Conservation (phyloP, 2,113 vertebrate species). For the Callionymus lyra region DNA sequence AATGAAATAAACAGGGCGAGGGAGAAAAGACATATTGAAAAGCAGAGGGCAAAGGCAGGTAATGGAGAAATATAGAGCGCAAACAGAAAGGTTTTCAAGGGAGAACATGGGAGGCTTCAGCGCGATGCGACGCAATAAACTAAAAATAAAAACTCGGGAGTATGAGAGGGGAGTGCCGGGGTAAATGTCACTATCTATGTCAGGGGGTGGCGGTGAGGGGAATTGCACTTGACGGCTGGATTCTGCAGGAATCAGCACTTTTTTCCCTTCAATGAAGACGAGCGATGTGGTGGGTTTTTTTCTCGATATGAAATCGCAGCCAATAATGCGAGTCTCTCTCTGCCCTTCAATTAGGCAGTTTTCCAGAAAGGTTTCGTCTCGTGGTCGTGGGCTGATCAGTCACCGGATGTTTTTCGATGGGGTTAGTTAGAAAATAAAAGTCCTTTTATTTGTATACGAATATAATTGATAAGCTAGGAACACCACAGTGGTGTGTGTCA, state of each 20-base stretch:
- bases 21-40: slow-evolving; percentile 58
- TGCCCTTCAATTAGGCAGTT: too few relatives aligned
- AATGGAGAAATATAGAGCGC: slow-evolving; percentile 65
- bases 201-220: slow-evolving; percentile 34
- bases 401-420: too few relatives aligned
- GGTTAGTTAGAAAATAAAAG: too few relatives aligned
- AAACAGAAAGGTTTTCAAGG: slow-evolving; percentile 66
- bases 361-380: too few relatives aligned
- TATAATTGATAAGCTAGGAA: too few relatives aligned
- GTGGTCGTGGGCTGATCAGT: too few relatives aligned
- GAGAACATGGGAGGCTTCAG: slow-evolving; percentile 57
- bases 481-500: background rate
- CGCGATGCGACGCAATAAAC: slow-evolving; percentile 59
- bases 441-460: too few relatives aligned
- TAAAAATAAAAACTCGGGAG: slow-evolving; percentile 60
- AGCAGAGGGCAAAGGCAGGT: slow-evolving; percentile 58
- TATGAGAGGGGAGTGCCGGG: slow-evolving; percentile 30
- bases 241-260: slow-evolving; percentile 59
- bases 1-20: slow-evolving; percentile 49
- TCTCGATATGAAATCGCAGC: too few relatives aligned
- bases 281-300: too few relatives aligned
- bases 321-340: too few relatives aligned
- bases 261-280: slow-evolving; percentile 19
- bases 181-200: slow-evolving; percentile 54
- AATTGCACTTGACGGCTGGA: slow-evolving; percentile 56